Base-by-base conservation (phyloP, 2,797 vertebrate genomes). In the Bovichtus variegatus region DNA sequence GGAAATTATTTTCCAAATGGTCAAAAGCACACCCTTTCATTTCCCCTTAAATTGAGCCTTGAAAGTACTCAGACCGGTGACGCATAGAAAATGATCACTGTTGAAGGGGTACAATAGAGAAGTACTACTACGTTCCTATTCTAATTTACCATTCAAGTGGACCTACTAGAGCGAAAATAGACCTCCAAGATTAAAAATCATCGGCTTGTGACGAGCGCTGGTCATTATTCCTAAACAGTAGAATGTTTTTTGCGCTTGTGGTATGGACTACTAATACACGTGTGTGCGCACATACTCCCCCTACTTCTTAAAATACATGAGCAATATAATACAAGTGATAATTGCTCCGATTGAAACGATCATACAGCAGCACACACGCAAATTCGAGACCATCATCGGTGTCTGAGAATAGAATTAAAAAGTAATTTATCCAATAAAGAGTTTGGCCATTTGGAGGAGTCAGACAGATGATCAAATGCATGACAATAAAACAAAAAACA, bases 391-490 rank as follows among this genome's bases (percentile, higher is more conserved):
- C 50, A 47, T 76, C 40, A 44, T 36, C 31, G 36, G 15, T 12
- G 40, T 61, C 44, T 47, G 46, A 69, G 57, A 84, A 85, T 71
- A 61, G 0, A 82, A 87, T 89, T 76, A 76, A 78, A 83, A 84
- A 71, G 43, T 53, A 47, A 74, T 85, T 66, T 54, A 71, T 67
- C 43, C 49, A 78, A 60, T 51, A 43, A 71, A 86, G 47, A 75
- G 25, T 25, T 80, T 57, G 58, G 41, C 10, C 46, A 55, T 78
- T 81, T 43, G 63, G 50, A 74, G 61, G 81, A 68, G 67, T 75
- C 21, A 12, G 50, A 74, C 6, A 65, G 34, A 71, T 50, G 53
- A 72, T 64, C 64, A 57, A 58, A 71, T 72, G 61, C 58, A 38
- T 74, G 53, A 47, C 10, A 76, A 65, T 43, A 9, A n/a, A n/a